These are phyloP conservation scores for Papilio machaon DNA, from an alignment of 1,140 invertebrate species.

Conservation along the genomic window DNA sequence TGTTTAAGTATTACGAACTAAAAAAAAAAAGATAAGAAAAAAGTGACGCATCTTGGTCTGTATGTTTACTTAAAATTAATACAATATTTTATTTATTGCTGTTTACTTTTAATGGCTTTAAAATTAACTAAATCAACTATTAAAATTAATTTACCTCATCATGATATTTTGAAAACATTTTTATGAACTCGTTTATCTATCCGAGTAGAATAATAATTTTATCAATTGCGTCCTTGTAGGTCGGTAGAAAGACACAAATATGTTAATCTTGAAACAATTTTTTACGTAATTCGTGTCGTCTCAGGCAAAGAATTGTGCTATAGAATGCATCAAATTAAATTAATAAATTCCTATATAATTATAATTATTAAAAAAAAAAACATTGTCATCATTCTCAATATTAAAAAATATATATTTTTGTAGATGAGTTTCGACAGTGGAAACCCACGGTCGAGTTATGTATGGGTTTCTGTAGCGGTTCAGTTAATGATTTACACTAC, in stretches of 20 bases:
- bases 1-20: slow-evolving; percentile 24
- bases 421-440: too few species aligned
- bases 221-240: slow-evolving; percentile 46
- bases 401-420: too few species aligned
- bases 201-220: slow-evolving; percentile 38
- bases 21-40: slow-evolving; percentile 16
- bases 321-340: slow-evolving; percentile 37
- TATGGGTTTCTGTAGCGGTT: too few species aligned
- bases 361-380: neutral
- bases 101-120: neutral
- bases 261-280: slow-evolving; percentile 38
- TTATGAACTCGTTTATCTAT: slow-evolving; percentile 2
- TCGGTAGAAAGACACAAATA: slow-evolving; percentile 25
- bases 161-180: neutral
- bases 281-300: slow-evolving; percentile 54
- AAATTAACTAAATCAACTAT: neutral
- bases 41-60: neutral
- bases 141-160: neutral
- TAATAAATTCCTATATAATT: neutral
- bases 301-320: slow-evolving; percentile 46
- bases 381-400: too few species aligned
- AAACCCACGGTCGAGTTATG: too few species aligned
- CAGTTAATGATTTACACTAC: neutral
- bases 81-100: neutral
- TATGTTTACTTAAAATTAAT: neutral